Base-by-base conservation (phyloP, 2,888 invertebrate genomes). In the Lycophotia porphyrea region DNA sequence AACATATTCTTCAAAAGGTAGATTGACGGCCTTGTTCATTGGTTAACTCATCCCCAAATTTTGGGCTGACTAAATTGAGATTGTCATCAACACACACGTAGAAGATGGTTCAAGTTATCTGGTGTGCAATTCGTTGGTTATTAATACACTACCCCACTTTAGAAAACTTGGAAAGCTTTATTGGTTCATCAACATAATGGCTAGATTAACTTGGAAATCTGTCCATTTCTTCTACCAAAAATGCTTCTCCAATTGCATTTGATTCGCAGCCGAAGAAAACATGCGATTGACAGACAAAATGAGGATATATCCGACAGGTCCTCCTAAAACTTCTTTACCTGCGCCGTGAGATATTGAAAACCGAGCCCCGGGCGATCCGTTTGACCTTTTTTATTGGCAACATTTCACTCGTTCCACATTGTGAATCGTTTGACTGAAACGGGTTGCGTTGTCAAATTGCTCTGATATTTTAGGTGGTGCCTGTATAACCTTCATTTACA, bases 341-440 rank as follows among this genome's bases (percentile, higher is more conserved):
- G 89, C 87, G 90, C 90, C 92, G 92, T 94, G 93, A 94, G 94
- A 95, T 95, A 95, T 95, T 95, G 94, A 95, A 95, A 95, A 94
- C 94, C 92, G 92, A 91, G 92, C 93, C 92, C 89, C 84, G 85
- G 91, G 93, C 94, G 89, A 93, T 93, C 90, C 93, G 92, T 94
- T 94, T 93, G 95, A 95, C 94, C 95, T 94, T 95, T 95, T 95
- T 95, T 94, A 94, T 94, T 94, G 94, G 93, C 92, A 93, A 94
- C 94, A 95, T 95, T 95, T 95, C 94, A 95, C 94, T 93, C 92
- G 94, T 93, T 93, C 92, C 93, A 92, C 94, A 92, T 94, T 95
- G 94, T 94, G 93, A 92, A 92, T 90, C 93, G 91, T 91, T 92
- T 92, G 91, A 92, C 92, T 93, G 91, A 92, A 93, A 92, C 92